Percentiles rank a stretch among this genome's conserved stretches.
phyloP scores from a whole-genome alignment of 2,888 invertebrate genomes.

The Hydropsyche betteni region DNA sequence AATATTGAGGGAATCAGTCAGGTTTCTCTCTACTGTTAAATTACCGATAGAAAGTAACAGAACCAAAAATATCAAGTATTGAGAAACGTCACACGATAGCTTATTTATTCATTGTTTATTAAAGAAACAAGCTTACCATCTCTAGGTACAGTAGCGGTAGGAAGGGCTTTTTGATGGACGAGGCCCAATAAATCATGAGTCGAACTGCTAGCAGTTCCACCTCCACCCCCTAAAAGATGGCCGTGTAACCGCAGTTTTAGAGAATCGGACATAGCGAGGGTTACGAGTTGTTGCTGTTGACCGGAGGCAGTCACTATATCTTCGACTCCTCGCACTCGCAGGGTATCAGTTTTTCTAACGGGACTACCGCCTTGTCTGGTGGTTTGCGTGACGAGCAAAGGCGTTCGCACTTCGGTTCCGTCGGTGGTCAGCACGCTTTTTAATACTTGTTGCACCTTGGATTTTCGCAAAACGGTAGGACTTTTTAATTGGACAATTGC shows the following conservation, averaged over 20 bases:
- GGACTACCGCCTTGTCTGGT: constrained; percentile 26
- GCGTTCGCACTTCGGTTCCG: constrained; percentile 24
- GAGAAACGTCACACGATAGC: no score
- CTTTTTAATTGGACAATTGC: constrained; percentile 24
- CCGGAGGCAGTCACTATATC: constrained; percentile 6
- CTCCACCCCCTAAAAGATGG: constrained; percentile 19
- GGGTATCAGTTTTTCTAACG: constrained; percentile 6
- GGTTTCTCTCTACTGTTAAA: no score
- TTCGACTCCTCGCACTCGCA: constrained; percentile 26
- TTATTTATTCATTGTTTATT: no score
- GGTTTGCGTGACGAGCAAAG: constrained; percentile 12
- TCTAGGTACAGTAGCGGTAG: constrained; percentile 30
- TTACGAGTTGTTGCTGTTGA: constrained; percentile 42
- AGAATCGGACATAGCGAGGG: constrained; percentile 47
- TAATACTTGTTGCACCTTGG: constrained; percentile 28
- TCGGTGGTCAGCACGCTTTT: constrained; percentile 32
- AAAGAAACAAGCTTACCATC: constrained; percentile 39
- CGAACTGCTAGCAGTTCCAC: constrained; percentile 7
- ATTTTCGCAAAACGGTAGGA: background rate
- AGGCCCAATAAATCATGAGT: constrained; percentile 24
- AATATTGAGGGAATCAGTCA: no score
- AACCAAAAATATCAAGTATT: no score
- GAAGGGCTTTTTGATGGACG: constrained; percentile 31
- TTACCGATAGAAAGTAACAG: no score
- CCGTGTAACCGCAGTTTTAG: constrained; percentile 46